Evolutionary conservation across 2,113 vertebrate genomes (phyloP), one percentile per base, ranked within the genome.

Genomic region (Zapus hudsonius): DNA sequence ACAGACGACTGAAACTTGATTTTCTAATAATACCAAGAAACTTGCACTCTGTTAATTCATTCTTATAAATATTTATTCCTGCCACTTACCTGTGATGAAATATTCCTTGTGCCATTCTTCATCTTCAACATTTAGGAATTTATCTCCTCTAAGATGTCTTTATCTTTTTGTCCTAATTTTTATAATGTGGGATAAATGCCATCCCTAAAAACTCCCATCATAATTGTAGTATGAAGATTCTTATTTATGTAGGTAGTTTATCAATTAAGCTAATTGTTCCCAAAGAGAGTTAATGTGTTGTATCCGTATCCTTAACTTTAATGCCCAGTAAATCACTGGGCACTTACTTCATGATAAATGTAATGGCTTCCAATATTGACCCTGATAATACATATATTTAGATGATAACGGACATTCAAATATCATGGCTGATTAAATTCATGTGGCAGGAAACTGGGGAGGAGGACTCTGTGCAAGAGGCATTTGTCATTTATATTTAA

Each of bases 111-210:
- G 4, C 5, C 47, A 76, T 87, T 76, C n/a, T 87, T 88, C 31
- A 73, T 87, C 42, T 91, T 75, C 55, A 90, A 89, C n/a, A 40
- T 87, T 66, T 57, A 81, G 31, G 73, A 33, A 13, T 80, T 74
- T 6, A 19, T 59, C 19, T 93, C 63, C 29, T 64, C 13, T 19
- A 33, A 84, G 36, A 83, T 40, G 6, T 47, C 25, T 75, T 57
- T 90, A 20, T 73, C 31, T 64, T 89, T 3, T 25, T 69, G 20
- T 52, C 59, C 36, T 52, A 16, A 19, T 27, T 86, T 40, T 74
- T 76, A 36, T 64, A 7, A 7, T 72, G 15, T 72, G 40, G 0
- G 1, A 75, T 23, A 82, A 25, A 76, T 76, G n/a, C 40, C 31
- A 38, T 20, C 7, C 5, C 2, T 76, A 0, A 72, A 75, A 82